These are phyloP conservation scores for Sebastes oblongus DNA, from an alignment of 2,797 vertebrate species.

Conservation along the genomic window DNA sequence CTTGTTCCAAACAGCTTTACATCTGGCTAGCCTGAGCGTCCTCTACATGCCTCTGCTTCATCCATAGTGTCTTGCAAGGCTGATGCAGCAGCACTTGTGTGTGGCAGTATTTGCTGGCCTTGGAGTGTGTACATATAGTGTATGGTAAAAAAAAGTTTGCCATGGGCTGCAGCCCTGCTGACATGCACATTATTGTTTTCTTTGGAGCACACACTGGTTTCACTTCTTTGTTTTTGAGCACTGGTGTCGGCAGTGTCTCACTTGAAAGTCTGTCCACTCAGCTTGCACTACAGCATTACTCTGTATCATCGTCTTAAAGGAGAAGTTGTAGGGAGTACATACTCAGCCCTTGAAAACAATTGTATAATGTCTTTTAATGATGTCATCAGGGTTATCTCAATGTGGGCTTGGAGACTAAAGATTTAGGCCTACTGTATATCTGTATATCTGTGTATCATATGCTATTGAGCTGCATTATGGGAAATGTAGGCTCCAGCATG, in stretches of 20 bases:
- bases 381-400: background rate
- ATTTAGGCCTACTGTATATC: background rate
- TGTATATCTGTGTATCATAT: too few species aligned
- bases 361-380: background rate
- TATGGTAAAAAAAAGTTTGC: background rate
- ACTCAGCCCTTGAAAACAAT: background rate
- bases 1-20: background rate
- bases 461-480: background rate
- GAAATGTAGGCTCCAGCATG: background rate
- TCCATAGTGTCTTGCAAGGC: background rate
- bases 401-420: background rate
- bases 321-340: background rate
- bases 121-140: background rate
- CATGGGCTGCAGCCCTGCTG: background rate
- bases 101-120: background rate
- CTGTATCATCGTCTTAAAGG: background rate
- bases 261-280: constrained; percentile 17
- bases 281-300: background rate
- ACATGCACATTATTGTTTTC: background rate
- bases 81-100: background rate
- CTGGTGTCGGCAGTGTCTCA: background rate
- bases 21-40: background rate
- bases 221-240: constrained; percentile 36
- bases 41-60: background rate
- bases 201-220: constrained; percentile 12